Evolutionary conservation across 2,888 invertebrate species (phyloP), one percentile per base, ranked within the genome.

Genomic region (Diarsia brunnea): DNA sequence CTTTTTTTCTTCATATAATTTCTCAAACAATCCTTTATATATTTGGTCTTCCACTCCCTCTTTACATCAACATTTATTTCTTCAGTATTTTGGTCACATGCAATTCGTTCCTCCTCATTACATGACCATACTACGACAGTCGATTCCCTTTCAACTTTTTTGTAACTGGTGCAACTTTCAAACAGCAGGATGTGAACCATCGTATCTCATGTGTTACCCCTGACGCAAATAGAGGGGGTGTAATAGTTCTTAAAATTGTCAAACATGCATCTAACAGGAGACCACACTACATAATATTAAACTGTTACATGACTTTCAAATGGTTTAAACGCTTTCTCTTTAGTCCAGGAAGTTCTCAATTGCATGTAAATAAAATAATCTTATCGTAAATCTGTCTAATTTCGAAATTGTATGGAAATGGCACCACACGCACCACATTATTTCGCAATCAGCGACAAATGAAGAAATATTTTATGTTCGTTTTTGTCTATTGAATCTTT

Each of bases 321-420:
- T 53, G 16, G 51, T 24, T 49, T n/a, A 45, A 19, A 10, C 45
- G 31, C 78, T 76, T 76, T 76, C 69, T 61, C 69, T 61, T 69
- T 19, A 45, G 11, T 4, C 8, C 49, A 19, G 78, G 45, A 76
- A 76, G 45, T 77, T 31, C 49, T 61, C 24, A 14, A 11, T 61
- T 69, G 51, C 78, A 69, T 69, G 31, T 49, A 27, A 47, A 21
- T 38, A 60, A 27, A 47, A 21, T 38, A 60, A 75, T 68, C 31
- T 68, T 24, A 60, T 61, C 43, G 14, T 24, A 49, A 16, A 55
- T 71, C 45, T 51, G n/a, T 16, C 16, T 12, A 7, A 49, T 27
- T 76, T 11, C 12, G 45, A 45, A n/a, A 21, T 76, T 58, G 24
- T 45, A 64, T 45, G 24, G 31, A 27, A 47, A 73, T 60, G 24